phyloP scores from a whole-genome alignment of 2,113 vertebrate species.

The Galeopterus variegatus region DNA sequence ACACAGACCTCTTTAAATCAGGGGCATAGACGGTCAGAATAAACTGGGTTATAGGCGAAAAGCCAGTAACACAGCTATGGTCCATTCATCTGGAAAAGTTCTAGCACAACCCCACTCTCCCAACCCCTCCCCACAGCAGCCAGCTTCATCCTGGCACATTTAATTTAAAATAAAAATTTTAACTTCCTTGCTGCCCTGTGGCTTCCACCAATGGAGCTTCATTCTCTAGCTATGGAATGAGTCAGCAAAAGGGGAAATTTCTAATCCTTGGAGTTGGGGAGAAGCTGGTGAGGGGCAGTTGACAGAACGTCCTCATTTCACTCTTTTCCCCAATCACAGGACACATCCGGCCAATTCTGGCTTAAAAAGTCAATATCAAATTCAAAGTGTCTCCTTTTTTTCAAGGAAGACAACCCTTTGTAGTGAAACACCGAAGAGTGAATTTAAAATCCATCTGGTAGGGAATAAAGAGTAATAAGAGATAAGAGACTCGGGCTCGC shows the following conservation, averaged over 20 bases:
- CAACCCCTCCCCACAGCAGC: neutral
- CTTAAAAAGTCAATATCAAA: constrained; percentile 33
- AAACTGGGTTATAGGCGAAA: constrained; percentile 60
- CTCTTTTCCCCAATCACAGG: neutral
- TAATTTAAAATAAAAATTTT: constrained; percentile 35
- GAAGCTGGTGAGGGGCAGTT: neutral
- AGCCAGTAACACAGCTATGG: constrained; percentile 72
- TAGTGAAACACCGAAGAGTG: neutral
- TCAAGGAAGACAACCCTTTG: constrained; percentile 7
- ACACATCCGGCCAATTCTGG: neutral
- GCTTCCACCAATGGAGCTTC: neutral
- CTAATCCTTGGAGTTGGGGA: neutral
- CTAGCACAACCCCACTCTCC: neutral
- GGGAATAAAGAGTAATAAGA: neutral
- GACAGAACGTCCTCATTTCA: neutral
- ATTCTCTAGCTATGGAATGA: constrained; percentile 70
- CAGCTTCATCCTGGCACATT: constrained; percentile 48
- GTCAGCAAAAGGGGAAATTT: neutral
- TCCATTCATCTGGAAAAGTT: constrained; percentile 72
- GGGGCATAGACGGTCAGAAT: constrained; percentile 50
- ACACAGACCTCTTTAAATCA: constrained; percentile 71
- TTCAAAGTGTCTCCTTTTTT: constrained; percentile 35
- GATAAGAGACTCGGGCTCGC: neutral
- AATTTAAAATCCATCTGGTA: neutral
- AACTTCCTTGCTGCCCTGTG: constrained; percentile 10